phyloP scores from a whole-genome alignment of 2,888 invertebrate genomes.

The Margaritifera margaritifera region DNA sequence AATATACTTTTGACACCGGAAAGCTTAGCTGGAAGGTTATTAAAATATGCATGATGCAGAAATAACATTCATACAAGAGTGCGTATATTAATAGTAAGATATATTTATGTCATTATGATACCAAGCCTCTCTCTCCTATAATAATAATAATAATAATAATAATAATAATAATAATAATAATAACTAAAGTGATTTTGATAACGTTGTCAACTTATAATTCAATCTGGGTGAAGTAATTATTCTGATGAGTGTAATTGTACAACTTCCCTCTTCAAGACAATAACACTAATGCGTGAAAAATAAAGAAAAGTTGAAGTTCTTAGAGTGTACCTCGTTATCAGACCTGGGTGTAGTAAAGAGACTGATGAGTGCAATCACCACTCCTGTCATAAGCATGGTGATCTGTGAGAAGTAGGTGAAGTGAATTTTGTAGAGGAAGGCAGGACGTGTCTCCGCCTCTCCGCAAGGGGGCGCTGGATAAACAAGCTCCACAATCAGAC shows the following conservation, averaged over 20 bases:
- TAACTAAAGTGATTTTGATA: too few relatives aligned
- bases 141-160: too few relatives aligned
- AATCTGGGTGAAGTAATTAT: too few relatives aligned
- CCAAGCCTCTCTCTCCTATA: too few relatives aligned
- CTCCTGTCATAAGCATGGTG: conserved; percentile 39
- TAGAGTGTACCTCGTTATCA: conserved; percentile 28
- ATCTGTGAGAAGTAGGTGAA: conserved; percentile 49
- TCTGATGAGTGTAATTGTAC: too few relatives aligned
- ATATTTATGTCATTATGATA: too few relatives aligned
- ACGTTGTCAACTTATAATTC: too few relatives aligned
- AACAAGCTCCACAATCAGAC: conserved; percentile 34
- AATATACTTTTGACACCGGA: background rate
- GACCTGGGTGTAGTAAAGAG: conserved; percentile 33
- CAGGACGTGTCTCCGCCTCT: conserved; percentile 29
- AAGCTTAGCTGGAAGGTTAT: background rate
- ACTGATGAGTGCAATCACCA: conserved; percentile 40
- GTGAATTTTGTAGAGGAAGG: conserved; percentile 43
- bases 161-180: too few relatives aligned
- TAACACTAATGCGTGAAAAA: background rate
- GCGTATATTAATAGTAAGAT: too few relatives aligned
- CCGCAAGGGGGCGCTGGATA: conserved; percentile 44
- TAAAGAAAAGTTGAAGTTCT: background rate
- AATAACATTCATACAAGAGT: too few relatives aligned
- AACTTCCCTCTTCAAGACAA: too few relatives aligned
- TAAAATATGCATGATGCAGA: too few relatives aligned